Evolutionary conservation across 2,113 vertebrate species (phyloP).

Genomic region (Pardalotus punctatus): DNA sequence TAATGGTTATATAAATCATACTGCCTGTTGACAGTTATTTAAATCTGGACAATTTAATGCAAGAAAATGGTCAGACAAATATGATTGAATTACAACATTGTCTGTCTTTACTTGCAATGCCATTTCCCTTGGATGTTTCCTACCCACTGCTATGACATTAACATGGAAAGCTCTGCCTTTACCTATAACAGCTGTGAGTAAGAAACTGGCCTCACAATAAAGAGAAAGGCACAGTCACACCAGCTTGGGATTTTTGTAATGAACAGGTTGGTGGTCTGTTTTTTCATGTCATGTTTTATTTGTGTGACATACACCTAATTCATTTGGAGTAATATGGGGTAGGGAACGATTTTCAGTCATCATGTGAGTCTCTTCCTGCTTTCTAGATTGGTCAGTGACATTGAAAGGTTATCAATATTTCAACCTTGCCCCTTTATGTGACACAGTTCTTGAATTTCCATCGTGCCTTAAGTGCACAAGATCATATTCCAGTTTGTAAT

Average conservation of each 20-base stretch:
- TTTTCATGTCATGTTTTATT: not conserved
- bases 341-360: not conserved
- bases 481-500: constrained; percentile 24
- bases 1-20: not conserved
- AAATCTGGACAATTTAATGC: not conserved
- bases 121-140: constrained; percentile 46
- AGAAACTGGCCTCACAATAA: not conserved
- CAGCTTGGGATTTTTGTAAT: not conserved
- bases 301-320: not conserved
- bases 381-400: not conserved
- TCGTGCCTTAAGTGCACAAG: not conserved
- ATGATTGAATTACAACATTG: not conserved
- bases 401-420: constrained; percentile 8
- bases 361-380: not conserved
- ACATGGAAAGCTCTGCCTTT: constrained; percentile 12
- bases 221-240: not conserved
- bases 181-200: not conserved
- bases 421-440: constrained; percentile 1
- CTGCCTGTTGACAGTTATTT: not conserved
- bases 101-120: constrained; percentile 25
- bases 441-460: constrained; percentile 20
- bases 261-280: not conserved
- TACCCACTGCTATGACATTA: not conserved
- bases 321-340: not conserved
- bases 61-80: constrained; percentile 1